Conservation (phyloP, 2,888 invertebrate genomes). For the Drosophila tripunctata region DNA sequence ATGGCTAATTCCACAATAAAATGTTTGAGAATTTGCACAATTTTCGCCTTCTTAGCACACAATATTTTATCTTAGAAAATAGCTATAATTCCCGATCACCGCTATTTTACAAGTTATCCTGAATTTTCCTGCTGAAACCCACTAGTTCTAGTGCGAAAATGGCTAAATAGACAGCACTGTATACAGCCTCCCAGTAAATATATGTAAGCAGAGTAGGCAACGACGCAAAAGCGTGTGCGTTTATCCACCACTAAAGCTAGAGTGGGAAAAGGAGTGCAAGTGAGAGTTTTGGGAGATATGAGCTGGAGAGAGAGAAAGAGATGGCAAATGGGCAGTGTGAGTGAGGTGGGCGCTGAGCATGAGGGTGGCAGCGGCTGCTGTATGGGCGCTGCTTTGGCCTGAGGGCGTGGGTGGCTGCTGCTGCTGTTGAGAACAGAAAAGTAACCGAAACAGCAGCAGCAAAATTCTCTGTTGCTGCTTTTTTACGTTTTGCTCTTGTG, state of each 20-base stretch:
- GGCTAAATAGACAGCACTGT: too few relatives aligned
- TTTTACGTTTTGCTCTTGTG: conserved; percentile 43
- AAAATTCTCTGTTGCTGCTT: conserved; percentile 28
- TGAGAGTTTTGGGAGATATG: neutral
- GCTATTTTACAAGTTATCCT: too few relatives aligned
- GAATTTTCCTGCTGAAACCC: too few relatives aligned
- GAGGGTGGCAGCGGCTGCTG: conserved; percentile 45
- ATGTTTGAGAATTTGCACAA: too few relatives aligned
- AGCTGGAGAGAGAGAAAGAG: neutral
- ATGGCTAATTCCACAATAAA: too few relatives aligned
- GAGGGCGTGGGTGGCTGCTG: conserved; percentile 43
- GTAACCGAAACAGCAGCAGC: conserved; percentile 42
- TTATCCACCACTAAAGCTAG: conserved; percentile 55
- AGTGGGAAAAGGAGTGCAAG: conserved; percentile 6
- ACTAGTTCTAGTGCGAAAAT: too few relatives aligned
- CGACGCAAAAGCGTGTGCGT: conserved; percentile 74
- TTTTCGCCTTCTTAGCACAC: too few relatives aligned
- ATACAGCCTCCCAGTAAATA: too few relatives aligned
- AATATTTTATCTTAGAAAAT: too few relatives aligned
- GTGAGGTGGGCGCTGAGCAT: conserved; percentile 25
- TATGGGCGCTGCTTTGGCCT: conserved; percentile 20
- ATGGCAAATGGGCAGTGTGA: neutral
- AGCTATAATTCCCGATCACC: too few relatives aligned
- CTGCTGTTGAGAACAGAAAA: conserved; percentile 39
- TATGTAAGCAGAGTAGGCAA: conserved; percentile 34